Base-by-base conservation (phyloP, 2,888 invertebrate genomes). In the Amiota minor region DNA sequence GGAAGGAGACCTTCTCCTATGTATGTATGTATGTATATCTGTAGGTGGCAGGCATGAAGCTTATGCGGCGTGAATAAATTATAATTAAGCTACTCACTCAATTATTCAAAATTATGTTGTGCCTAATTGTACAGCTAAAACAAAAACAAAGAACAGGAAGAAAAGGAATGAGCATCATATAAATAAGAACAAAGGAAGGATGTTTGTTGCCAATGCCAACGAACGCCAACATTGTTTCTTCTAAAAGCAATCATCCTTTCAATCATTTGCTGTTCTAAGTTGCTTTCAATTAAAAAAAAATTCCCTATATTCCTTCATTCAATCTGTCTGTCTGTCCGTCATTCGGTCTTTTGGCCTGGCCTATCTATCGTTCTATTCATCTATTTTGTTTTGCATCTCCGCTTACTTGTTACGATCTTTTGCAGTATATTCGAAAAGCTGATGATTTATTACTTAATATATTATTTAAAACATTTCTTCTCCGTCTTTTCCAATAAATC, bases 81-180 rank as follows among this genome's bases (percentile, higher is more conserved):
- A 86, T 79, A 77, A 85, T 83, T 86, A 82, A 85, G 83, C 84
- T 80, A 73, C 75, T 75, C 80, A 73, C 75, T 75, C 80, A 85
- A 85, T 86, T 85, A 84, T 81, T 86, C 81, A 79, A 80, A 81
- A 80, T 86, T 83, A 80, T 82, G 77, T 73, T 78, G 77, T 75
- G 75, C 72, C 80, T 82, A 83, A 83, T 83, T 84, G 84, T 78
- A 81, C 74, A 77, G 75, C 74, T 76, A 53, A 53, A 74, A 62
- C 72, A 72, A 49, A 50, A 18, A 14, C 16, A 69, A 49, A 68
- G 70, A 56, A 47, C 35, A 35, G 35, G 0, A 35, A 35, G 6
- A 4, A 35, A 1, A 35, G 6, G 35, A 35, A 35, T 35, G 35
- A 35, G 35, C 10, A 53, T 46, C 55, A 16, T n/a, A 11, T 16